Evolutionary conservation across 2,888 invertebrate species (phyloP).

Genomic region (Anthrax anthrax): DNA sequence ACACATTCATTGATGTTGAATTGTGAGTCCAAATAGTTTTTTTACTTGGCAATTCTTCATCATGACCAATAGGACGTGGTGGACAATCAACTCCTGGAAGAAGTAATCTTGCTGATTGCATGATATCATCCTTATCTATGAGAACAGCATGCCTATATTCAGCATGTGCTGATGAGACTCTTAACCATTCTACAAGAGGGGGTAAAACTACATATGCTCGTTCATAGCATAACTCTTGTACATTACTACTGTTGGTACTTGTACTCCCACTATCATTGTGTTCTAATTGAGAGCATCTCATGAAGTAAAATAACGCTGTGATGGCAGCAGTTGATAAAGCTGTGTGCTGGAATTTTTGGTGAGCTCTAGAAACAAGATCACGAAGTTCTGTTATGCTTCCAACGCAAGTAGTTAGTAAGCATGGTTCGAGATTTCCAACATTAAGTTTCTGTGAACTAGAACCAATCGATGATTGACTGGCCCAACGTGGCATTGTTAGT

Average conservation of each 20-base stretch:
- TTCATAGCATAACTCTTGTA: constrained; percentile 69
- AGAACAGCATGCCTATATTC: constrained; percentile 62
- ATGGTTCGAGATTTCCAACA: constrained; percentile 44
- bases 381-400: constrained; percentile 67
- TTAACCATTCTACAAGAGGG: constrained; percentile 80
- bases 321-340: constrained; percentile 52
- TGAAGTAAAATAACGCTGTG: constrained; percentile 75
- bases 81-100: constrained; percentile 84
- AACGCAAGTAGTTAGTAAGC: constrained; percentile 74
- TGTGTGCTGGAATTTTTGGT: constrained; percentile 35
- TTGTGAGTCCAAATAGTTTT: constrained; percentile 20
- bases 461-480: constrained; percentile 51
- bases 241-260: constrained; percentile 27
- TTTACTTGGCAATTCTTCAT: constrained; percentile 38
- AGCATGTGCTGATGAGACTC: constrained; percentile 70
- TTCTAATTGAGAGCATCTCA: constrained; percentile 78
- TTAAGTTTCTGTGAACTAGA: constrained; percentile 32
- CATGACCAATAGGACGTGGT: constrained; percentile 52
- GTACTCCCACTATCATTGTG: constrained; percentile 41
- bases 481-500: constrained; percentile 71
- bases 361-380: constrained; percentile 52
- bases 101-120: constrained; percentile 73
- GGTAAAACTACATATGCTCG: constrained; percentile 78
- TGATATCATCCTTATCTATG: constrained; percentile 72
- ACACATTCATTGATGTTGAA: constrained; percentile 16